phyloP scores from a whole-genome alignment of 1,140 invertebrate genomes.

The Tetramorium simillimum region DNA sequence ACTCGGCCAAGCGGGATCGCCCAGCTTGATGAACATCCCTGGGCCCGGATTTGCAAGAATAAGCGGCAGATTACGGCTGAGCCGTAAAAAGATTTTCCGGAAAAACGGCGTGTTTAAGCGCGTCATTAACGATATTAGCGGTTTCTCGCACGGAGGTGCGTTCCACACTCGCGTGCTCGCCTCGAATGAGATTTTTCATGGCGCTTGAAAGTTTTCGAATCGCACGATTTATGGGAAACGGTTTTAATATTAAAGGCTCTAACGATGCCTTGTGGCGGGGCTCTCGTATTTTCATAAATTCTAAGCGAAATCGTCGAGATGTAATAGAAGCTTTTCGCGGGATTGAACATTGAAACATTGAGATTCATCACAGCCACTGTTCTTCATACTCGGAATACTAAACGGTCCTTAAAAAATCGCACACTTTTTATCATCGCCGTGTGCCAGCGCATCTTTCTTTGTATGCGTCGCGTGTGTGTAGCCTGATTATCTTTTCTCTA shows the following conservation, averaged over 20 bases:
- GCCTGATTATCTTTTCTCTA: slow-evolving; percentile 6
- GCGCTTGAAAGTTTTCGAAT: slow-evolving; percentile 15
- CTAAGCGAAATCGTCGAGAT: slow-evolving; percentile 6
- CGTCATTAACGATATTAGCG: slow-evolving; percentile 62
- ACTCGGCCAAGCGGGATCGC: slow-evolving; percentile 30
- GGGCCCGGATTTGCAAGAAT: slow-evolving; percentile 54
- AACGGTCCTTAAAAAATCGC: slow-evolving; percentile 5
- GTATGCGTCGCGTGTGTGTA: neutral
- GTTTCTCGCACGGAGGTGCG: slow-evolving; percentile 47
- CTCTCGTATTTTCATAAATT: slow-evolving; percentile 45
- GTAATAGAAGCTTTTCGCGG: slow-evolving; percentile 1
- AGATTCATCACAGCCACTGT: slow-evolving; percentile 38
- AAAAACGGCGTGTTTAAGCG: slow-evolving; percentile 53
- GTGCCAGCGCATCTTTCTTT: neutral
- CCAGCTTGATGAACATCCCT: slow-evolving; percentile 49
- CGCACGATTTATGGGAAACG: slow-evolving; percentile 31
- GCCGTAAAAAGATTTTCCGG: slow-evolving; percentile 50
- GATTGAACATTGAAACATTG: slow-evolving; percentile 46
- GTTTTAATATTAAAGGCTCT: slow-evolving; percentile 32
- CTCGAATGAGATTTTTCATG: slow-evolving; percentile 22
- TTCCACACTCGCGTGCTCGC: neutral
- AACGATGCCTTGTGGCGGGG: slow-evolving; percentile 6
- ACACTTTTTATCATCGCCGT: neutral
- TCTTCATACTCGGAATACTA: slow-evolving; percentile 48
- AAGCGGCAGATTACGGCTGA: slow-evolving; percentile 48